Base-by-base conservation (phyloP, 2,113 vertebrate genomes). In the Cinclus cinclus region DNA sequence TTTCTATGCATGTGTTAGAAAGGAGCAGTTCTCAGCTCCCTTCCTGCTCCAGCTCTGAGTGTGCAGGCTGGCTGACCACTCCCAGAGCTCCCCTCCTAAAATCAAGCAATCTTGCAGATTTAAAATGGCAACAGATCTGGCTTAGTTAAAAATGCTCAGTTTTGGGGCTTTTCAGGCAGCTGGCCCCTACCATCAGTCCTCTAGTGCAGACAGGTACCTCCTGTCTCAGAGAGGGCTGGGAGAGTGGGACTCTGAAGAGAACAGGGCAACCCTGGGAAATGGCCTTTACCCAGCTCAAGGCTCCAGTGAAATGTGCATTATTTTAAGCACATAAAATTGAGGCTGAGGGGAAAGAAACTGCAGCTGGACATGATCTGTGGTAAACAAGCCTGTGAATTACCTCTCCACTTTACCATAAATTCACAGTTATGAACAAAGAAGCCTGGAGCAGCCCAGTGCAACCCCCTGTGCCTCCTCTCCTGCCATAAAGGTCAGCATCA, bases 401-500 rank as follows among this genome's bases (percentile, higher is more conserved):
- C 46, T 64, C 31, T 33, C 31, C 22, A 13, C 0, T 24, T 50
- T 37, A 30, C 15, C 33, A 7, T 19, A 49, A 69, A 22, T 5
- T 44, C 68, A 15, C 18, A 27, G 0, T 55, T 42, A 14, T 0
- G 16, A 52, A 11, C 31, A 49, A 21, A 23, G 8, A 15, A 46
- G 55, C n/a, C 33, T 5, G 31, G 31, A 68, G 58, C 56, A 41
- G 58, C 62, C 23, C 73, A 11, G 52, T 1, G 15, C 58, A 52
- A 37, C 5, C 69, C 60, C n/a, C 63, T 6, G 0, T 6, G 6
- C 64, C 58, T 60, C 70, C 42, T 10, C 22, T 47, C 83, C 27
- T 37, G 44, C 23, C 0, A 0, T 0, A 52, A 50, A 44, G 58
- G 30, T 47, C 71, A 46, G 50, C 0, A 1, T 7, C 81, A 41